Conservation (phyloP, 2,888 invertebrate species). For the Sarcophaga subvicina region DNA sequence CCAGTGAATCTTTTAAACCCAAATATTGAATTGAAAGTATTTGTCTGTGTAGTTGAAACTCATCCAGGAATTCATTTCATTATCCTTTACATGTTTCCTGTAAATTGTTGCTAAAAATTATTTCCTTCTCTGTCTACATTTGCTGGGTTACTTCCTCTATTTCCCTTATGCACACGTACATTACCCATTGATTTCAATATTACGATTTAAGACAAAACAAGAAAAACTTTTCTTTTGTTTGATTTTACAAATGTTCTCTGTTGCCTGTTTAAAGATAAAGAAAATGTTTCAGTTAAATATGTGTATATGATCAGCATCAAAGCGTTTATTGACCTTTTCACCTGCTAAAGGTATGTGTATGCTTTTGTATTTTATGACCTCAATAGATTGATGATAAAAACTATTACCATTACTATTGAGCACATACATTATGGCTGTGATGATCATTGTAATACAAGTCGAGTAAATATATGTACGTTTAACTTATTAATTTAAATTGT, state of each 20-base stretch:
- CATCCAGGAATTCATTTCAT: not conserved
- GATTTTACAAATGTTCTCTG: not conserved
- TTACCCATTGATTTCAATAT: not conserved
- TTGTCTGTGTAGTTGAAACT: no score
- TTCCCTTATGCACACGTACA: not conserved
- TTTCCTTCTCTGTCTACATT: not conserved
- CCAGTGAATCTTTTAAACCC: not conserved
- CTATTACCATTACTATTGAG: not conserved
- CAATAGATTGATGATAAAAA: slow-evolving; percentile 8
- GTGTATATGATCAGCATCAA: not conserved
- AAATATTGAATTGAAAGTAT: no score
- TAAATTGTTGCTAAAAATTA: no score
- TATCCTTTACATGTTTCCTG: not conserved
- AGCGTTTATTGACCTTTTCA: slow-evolving; percentile 41
- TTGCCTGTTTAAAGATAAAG: not conserved
- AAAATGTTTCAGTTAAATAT: not conserved
- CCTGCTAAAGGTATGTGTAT: slow-evolving; percentile 28
- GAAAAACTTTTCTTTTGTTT: not conserved
- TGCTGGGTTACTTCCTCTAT: not conserved
- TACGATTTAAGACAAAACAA: not conserved
- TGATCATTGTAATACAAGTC: slow-evolving; percentile 1
- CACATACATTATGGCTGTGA: not conserved
- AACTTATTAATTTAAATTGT: not conserved
- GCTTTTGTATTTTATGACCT: no score
- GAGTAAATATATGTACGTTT: not conserved